A percentile compares a stretch with the other conserved stretches of the same genome.
phyloP scores from a whole-genome alignment of 2,888 invertebrate species.

The Halocaridina rubra region DNA sequence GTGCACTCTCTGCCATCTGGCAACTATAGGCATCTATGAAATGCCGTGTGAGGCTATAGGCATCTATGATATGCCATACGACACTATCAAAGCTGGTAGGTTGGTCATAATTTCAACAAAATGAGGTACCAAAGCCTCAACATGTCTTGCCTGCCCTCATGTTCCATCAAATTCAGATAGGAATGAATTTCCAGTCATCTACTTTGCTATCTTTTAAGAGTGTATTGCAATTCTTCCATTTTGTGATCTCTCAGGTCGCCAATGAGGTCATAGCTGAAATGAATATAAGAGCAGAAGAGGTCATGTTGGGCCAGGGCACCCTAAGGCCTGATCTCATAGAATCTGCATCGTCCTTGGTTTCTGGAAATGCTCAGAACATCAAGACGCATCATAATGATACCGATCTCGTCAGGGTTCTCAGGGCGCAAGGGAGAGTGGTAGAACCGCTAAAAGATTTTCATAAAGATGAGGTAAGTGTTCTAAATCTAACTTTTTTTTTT shows the following conservation, averaged over 20 bases:
- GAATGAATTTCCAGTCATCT: no score
- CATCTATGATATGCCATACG: no score
- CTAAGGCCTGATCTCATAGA: slow-evolving; percentile 97
- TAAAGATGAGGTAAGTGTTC: slow-evolving; percentile 86
- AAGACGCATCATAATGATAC: slow-evolving; percentile 99
- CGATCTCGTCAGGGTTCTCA: slow-evolving; percentile 85
- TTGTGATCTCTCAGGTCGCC: slow-evolving; percentile 74
- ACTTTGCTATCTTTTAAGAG: no score
- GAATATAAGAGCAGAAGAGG: slow-evolving; percentile 91
- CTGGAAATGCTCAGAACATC: slow-evolving; percentile 90
- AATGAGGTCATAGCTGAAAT: slow-evolving; percentile 89
- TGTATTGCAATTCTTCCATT: no score
- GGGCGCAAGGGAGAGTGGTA: slow-evolving; percentile 84
- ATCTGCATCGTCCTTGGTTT: slow-evolving; percentile 89
- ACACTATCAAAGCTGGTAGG: no score
- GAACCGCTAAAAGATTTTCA: slow-evolving; percentile 99
- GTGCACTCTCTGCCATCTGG: no score
- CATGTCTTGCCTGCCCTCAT: no score
- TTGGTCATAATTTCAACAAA: no score
- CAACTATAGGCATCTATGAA: no score
- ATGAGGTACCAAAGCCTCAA: no score
- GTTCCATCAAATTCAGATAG: no score
- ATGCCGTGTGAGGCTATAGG: no score
- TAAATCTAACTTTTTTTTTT: neutral
- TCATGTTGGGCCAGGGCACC: slow-evolving; percentile 93